Evolutionary conservation across 37 sponge, comb jelly and placozoan genomes (phyloP).

Genomic region (Hormiphora californensis): DNA sequence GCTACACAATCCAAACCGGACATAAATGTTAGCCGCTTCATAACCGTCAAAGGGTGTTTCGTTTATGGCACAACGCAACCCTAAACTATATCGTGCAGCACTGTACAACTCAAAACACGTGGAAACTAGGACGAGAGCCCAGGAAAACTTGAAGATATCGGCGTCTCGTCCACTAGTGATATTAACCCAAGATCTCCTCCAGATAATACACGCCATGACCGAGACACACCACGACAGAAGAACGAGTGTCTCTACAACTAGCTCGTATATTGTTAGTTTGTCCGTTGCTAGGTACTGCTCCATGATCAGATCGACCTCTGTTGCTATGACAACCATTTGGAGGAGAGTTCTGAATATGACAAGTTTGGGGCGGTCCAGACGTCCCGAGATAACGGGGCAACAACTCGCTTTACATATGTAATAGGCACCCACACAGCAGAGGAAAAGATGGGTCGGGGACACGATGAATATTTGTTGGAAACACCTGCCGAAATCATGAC

Average conservation of each 20-base stretch:
- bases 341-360: background rate
- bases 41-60: background rate
- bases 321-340: background rate
- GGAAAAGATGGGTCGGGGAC: background rate
- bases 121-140: slow-evolving; percentile 1
- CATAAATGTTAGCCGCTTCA: slow-evolving; percentile 17
- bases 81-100: background rate
- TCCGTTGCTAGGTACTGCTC: background rate
- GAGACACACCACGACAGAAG: background rate
- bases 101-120: slow-evolving; percentile 23
- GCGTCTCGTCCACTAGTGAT: background rate
- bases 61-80: background rate
- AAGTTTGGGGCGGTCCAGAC: background rate
- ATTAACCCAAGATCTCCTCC: background rate
- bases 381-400: background rate
- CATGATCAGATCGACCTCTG: background rate
- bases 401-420: background rate
- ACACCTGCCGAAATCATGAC: slow-evolving; percentile 22
- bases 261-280: background rate
- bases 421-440: background rate
- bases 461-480: slow-evolving; percentile 37
- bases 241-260: background rate
- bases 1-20: background rate
- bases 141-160: slow-evolving; percentile 1
- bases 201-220: background rate